These are phyloP conservation scores for Remorina albescens DNA, from an alignment of 2,797 vertebrate species.

Conservation along the genomic window DNA sequence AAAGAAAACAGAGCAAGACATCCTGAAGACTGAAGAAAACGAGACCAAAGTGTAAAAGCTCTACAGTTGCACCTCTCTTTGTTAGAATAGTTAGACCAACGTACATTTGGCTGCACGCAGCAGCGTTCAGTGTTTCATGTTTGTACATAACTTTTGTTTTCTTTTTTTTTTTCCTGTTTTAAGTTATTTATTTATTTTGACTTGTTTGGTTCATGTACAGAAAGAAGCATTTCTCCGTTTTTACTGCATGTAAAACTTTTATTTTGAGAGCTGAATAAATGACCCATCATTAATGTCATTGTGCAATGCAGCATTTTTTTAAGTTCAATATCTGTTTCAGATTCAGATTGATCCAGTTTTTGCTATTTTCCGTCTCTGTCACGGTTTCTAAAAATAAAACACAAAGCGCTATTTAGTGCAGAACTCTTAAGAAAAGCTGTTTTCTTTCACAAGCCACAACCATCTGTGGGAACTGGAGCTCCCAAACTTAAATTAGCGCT, in stretches of 20 bases:
- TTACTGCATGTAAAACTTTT: slow-evolving; percentile 53
- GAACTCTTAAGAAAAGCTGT: slow-evolving; percentile 46
- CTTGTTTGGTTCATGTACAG: slow-evolving; percentile 59
- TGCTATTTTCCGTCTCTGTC: slow-evolving; percentile 29
- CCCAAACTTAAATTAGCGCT: slow-evolving; percentile 41
- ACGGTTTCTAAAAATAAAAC: slow-evolving; percentile 74
- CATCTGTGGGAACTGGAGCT: slow-evolving; percentile 43
- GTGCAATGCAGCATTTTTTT: slow-evolving; percentile 46
- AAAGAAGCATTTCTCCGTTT: slow-evolving; percentile 62
- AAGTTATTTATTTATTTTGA: slow-evolving; percentile 89
- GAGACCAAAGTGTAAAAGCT: slow-evolving; percentile 63
- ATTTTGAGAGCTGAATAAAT: slow-evolving; percentile 52
- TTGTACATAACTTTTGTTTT: slow-evolving; percentile 68
- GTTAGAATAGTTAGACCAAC: slow-evolving; percentile 36
- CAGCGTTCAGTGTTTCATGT: slow-evolving; percentile 42
- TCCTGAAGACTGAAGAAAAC: slow-evolving; percentile 51
- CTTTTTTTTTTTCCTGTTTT: slow-evolving; percentile 46
- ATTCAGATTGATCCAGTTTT: slow-evolving; percentile 43
- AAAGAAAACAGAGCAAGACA: slow-evolving; percentile 56
- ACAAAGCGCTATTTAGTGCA: slow-evolving; percentile 46
- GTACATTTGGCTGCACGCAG: slow-evolving; percentile 30
- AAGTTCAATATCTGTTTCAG: slow-evolving; percentile 19
- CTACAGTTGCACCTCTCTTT: slow-evolving; percentile 22
- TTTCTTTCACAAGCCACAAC: slow-evolving; percentile 40
- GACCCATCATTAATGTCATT: slow-evolving; percentile 2